Base-by-base conservation (phyloP, 2,797 vertebrate species). In the Coranthus polyacanthus region DNA sequence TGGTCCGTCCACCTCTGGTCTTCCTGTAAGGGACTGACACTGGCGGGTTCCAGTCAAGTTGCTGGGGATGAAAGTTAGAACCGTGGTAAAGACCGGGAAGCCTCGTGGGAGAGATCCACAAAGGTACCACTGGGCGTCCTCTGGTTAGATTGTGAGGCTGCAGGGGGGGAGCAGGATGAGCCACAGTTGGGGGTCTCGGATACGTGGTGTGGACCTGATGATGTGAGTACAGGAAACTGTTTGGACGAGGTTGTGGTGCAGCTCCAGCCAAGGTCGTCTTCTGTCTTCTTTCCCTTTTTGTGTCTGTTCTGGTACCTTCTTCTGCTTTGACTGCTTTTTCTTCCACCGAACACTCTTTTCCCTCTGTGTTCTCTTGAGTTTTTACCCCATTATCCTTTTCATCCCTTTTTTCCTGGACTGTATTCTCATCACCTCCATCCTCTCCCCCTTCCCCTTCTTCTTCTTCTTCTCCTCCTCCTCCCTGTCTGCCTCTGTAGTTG, bases 11-110 rank as follows among this genome's bases (percentile, higher is more conserved):
- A 45, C 81, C 56, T 88, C 89, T 87, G 75, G 92, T 89, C 85
- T 94, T 95, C 72, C 95, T 94, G 71, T 72, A 39, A 66, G 49
- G 59, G 37, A 88, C 53, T 4, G 72, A 52, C 0, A 34, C 46
- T 12, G 65, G 65, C 46, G 61, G 83, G 52, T 52, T 70, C 56
- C 61, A 62, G 52, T 85, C 75, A 3, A 61, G 41, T 18, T 74
- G 80, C 46, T 75, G 73, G 20, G 7, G 16, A 0, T 68, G 54
- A 13, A 54, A 38, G 47, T 47, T 56, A 1, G 65, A 49, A 0
- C 58, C 16, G 15, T 74, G 79, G 55, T 42, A 24, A 32, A 57
- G 22, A 45, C 17, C 41, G 2, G 47, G 81, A 18, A 55, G 65
- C 50, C 75, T 79, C 17, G 52, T 69, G 26, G 83, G 84, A 29